These are phyloP conservation scores for Mythimna vitellina DNA, from an alignment of 2,888 invertebrate genomes.

Conservation along the genomic window DNA sequence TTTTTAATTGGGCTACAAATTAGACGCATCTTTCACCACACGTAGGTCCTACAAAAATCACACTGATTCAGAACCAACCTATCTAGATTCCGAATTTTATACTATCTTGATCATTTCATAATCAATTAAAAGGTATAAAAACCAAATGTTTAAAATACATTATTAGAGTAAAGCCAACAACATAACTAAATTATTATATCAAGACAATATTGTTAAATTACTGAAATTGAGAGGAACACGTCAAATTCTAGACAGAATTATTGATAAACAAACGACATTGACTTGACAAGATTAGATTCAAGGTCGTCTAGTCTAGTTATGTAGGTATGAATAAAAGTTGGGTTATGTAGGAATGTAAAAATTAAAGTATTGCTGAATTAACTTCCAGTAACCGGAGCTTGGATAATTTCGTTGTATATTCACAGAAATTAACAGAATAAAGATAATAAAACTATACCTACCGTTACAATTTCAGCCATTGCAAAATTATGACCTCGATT, in stretches of 20 bases:
- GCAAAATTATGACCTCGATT: constrained; percentile 75
- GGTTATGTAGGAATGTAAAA: constrained; percentile 77
- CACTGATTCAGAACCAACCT: not conserved
- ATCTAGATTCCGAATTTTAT: not conserved
- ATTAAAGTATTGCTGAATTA: constrained; percentile 55
- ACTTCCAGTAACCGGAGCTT: constrained; percentile 48
- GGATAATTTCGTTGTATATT: not conserved
- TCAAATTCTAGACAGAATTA: constrained; percentile 67
- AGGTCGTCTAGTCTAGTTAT: constrained; percentile 84
- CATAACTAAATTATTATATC: not conserved
- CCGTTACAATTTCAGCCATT: constrained; percentile 77
- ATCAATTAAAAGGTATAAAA: not conserved
- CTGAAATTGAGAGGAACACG: constrained; percentile 26
- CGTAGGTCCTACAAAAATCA: not conserved
- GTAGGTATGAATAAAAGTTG: constrained; percentile 79
- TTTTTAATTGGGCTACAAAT: too few relatives aligned
- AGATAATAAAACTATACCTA: constrained; percentile 51
- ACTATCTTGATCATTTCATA: not conserved
- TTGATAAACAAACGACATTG: constrained; percentile 87
- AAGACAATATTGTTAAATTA: not conserved
- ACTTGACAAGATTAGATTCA: constrained; percentile 89
- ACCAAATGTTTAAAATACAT: not conserved
- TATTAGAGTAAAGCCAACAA: not conserved
- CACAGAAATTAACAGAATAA: constrained; percentile 15
- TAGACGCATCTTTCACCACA: too few relatives aligned